Base-by-base conservation (phyloP, 2,888 invertebrate species). In the Papilio demoleus region DNA sequence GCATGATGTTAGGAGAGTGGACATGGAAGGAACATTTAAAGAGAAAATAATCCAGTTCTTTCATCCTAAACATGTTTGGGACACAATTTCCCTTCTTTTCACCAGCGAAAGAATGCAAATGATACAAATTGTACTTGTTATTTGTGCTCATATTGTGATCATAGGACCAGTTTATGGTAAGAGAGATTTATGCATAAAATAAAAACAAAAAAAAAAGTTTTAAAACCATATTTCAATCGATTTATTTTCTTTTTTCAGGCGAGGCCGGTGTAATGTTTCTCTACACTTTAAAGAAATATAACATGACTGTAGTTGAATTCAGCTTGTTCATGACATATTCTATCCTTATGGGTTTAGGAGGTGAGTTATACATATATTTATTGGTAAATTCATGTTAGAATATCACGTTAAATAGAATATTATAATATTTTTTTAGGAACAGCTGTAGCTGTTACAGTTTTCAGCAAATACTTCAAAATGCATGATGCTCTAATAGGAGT, bases 311-410 rank as follows among this genome's bases (percentile, higher is more conserved):
- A 2, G 87, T 93, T 0, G 93, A 94, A 24, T 91, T 86, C 68
- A 93, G 93, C 76, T 85, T 93, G 6, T 94, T 91, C 73, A 81
- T 83, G 9, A 93, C 94, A 0, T 91, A 92, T 71, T 86, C 88
- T 0, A 86, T 92, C 31, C 73, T 93, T 0, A 77, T 94, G 74
- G 93, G 93, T 72, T 82, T 93, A 60, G 81, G 88, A 66, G 94
- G 94, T 94, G 86, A 86, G 80, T 74, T 11, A 34, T 47, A 22
- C 24, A 14, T 22, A 24, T 14, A 38, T 12, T 38, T 14, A 4
- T 31, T 31, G 4, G 14, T 38, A 14, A 9, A 42, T 8, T 17
- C 17, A 9, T 42, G 19, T 9, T 17, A 17, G 19, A 45, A 22
- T 42, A 14, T 59, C n/a, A 53, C 34, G 27, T 59, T 17, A 38